Evolutionary conservation across 2,797 vertebrate genomes (phyloP).

Genomic region (Anisognathus igniventris): DNA sequence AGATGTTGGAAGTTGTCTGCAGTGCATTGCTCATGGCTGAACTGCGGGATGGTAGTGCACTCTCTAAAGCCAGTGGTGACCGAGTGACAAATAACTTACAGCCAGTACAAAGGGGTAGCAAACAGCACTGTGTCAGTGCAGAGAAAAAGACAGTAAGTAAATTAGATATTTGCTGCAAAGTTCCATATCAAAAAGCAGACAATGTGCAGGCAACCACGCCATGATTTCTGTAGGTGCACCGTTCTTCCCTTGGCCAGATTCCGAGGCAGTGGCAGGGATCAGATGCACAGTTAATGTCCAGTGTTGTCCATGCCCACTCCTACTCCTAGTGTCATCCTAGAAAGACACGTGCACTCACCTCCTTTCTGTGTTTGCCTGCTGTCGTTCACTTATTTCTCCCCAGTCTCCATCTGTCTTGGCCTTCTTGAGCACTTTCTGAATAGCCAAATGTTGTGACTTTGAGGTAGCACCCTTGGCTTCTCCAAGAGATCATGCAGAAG

Average conservation of each 20-base stretch:
- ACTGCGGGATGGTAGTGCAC: neutral
- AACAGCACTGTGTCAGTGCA: neutral
- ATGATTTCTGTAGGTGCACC: neutral
- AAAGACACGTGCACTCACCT: fast-evolving
- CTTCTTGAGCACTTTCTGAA: neutral
- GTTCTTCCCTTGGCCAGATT: neutral
- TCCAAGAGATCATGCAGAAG: neutral
- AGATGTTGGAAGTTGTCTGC: neutral
- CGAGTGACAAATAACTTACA: neutral
- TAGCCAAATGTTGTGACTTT: neutral
- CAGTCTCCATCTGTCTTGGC: neutral
- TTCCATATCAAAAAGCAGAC: neutral
- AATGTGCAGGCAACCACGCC: neutral
- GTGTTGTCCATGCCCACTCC: neutral
- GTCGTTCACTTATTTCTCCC: neutral
- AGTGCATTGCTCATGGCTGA: neutral
- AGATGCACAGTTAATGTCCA: neutral
- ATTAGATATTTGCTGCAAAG: neutral
- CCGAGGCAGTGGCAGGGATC: neutral
- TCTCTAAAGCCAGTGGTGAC: neutral
- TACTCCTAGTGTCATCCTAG: neutral
- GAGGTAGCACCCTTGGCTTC: neutral
- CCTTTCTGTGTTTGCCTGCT: neutral
- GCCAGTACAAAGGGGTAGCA: neutral
- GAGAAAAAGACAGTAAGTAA: neutral